phyloP scores from a whole-genome alignment of 1,140 invertebrate genomes.

The Hypothenemus hampei region DNA sequence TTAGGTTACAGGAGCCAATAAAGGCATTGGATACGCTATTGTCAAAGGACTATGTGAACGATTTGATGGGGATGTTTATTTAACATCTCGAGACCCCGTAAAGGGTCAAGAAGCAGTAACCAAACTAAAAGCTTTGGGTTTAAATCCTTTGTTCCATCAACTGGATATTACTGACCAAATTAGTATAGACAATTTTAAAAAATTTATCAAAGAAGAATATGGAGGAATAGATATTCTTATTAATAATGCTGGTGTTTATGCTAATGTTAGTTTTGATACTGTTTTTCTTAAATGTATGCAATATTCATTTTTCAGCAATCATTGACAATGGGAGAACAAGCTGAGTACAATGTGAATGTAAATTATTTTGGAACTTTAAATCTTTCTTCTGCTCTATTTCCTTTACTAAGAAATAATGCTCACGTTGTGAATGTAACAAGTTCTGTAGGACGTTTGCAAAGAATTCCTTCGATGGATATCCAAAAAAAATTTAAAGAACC shows the following conservation, averaged over 20 bases:
- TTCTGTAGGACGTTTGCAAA: constrained; percentile 54
- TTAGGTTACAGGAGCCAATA: constrained; percentile 68
- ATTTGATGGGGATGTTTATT: constrained; percentile 55
- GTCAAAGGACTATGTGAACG: constrained; percentile 58
- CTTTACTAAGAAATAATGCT: constrained; percentile 60
- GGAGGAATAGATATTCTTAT: constrained; percentile 74
- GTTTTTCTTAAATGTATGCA: not conserved
- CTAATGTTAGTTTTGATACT: constrained; percentile 25
- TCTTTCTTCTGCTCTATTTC: constrained; percentile 63
- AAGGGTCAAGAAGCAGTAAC: constrained; percentile 52
- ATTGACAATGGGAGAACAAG: constrained; percentile 55
- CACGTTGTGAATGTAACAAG: constrained; percentile 74
- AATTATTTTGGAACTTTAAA: constrained; percentile 65
- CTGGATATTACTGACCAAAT: constrained; percentile 55
- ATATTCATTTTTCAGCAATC: not conserved
- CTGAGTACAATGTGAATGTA: constrained; percentile 60
- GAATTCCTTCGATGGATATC: constrained; percentile 52
- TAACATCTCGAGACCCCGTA: constrained; percentile 54
- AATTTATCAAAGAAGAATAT: constrained; percentile 58
- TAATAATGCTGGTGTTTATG: constrained; percentile 66
- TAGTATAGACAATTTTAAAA: constrained; percentile 52
- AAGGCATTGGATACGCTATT: constrained; percentile 69
- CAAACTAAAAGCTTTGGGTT: constrained; percentile 50
- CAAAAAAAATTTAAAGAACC: constrained; percentile 50
- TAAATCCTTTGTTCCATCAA: constrained; percentile 55